phyloP scores from a whole-genome alignment of 2,113 vertebrate species.

The Sus scrofa region DNA sequence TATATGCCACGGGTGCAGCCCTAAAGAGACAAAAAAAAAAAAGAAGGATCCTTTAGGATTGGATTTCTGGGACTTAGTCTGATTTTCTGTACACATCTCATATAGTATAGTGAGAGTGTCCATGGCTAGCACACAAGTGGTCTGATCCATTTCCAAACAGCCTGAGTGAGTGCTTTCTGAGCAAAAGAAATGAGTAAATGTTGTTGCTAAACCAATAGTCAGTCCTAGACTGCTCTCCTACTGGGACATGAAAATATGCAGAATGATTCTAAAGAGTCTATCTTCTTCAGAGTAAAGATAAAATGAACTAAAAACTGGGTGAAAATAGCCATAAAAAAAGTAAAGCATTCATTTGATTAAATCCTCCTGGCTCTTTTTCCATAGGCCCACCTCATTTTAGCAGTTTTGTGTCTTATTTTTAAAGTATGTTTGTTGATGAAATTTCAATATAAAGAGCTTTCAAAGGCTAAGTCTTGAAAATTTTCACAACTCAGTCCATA shows the following conservation, averaged over 20 bases:
- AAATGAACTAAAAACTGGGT: neutral
- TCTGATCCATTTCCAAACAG: neutral
- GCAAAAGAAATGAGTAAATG: neutral
- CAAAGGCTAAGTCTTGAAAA: neutral
- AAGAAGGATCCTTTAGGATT: neutral
- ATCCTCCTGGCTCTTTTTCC: neutral
- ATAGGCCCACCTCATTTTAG: neutral
- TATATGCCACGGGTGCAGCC: too few species aligned
- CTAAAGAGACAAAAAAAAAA: too few species aligned
- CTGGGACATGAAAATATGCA: neutral
- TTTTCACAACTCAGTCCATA: neutral
- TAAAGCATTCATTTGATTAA: neutral
- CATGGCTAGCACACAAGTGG: neutral
- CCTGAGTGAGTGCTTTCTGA: slow-evolving; percentile 4
- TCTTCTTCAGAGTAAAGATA: neutral
- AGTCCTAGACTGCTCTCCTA: neutral
- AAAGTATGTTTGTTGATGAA: neutral
- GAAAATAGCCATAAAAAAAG: slow-evolving; percentile 17
- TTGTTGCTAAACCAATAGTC: neutral
- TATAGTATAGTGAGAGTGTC: neutral
- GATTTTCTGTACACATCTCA: neutral
- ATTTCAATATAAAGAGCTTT: neutral
- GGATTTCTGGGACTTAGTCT: neutral
- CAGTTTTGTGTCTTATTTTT: neutral
- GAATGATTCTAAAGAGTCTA: neutral